Evolutionary conservation across 1,140 invertebrate genomes (phyloP).

Genomic region (Diachasma alloeum): DNA sequence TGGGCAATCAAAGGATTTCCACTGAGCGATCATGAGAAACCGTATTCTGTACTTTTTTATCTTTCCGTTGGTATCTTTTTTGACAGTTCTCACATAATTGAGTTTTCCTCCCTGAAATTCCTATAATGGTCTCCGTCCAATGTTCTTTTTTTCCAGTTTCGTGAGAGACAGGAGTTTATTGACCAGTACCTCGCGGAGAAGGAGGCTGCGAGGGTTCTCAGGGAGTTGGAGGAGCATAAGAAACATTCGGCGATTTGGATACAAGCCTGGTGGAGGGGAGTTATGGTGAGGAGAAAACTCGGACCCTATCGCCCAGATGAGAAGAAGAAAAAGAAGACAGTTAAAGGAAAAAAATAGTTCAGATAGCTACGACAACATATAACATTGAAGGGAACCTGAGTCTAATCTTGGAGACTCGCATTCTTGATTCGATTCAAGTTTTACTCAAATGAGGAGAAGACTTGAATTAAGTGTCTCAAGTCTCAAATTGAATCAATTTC

Average conservation of each 20-base stretch:
- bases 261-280: conserved; percentile 76
- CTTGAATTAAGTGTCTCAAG: too few relatives aligned
- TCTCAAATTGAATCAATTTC: too few relatives aligned
- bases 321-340: conserved; percentile 65
- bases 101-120: neutral
- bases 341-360: conserved; percentile 59
- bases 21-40: neutral
- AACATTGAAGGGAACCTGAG: too few relatives aligned
- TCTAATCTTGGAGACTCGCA: too few relatives aligned
- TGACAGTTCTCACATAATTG: neutral
- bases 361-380: too few relatives aligned
- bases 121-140: neutral
- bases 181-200: conserved; percentile 57
- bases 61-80: neutral
- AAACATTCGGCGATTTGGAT: conserved; percentile 62
- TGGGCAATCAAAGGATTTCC: neutral
- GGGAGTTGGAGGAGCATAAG: conserved; percentile 48
- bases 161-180: conserved; percentile 56
- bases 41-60: neutral
- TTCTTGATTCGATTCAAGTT: too few relatives aligned
- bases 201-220: conserved; percentile 40
- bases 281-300: conserved; percentile 73
- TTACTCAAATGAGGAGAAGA: too few relatives aligned
- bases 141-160: conserved; percentile 46
- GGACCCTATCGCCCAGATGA: conserved; percentile 68